A percentile compares a stretch with the other conserved stretches of the same genome.
These are phyloP conservation scores for Lepilemur septentrionalis DNA, from an alignment of 2,797 vertebrate genomes.

Conservation along the genomic window DNA sequence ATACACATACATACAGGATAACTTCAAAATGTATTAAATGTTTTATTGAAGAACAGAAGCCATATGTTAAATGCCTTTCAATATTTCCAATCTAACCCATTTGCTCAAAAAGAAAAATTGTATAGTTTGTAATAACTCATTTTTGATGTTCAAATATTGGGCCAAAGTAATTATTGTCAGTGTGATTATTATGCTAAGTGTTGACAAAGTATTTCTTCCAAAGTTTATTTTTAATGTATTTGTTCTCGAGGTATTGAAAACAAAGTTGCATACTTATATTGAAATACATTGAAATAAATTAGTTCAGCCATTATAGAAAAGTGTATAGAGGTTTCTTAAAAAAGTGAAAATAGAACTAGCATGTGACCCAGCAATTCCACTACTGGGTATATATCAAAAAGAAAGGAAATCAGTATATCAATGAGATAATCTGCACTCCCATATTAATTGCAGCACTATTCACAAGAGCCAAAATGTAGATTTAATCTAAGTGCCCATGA, in stretches of 20 bases:
- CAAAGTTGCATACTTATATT: background rate
- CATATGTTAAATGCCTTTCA: background rate
- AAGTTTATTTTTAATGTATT: background rate
- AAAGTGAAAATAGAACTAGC: too few relatives aligned
- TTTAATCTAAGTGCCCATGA: too few relatives aligned
- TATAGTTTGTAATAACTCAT: background rate
- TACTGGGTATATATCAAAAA: too few relatives aligned
- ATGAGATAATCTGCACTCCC: too few relatives aligned
- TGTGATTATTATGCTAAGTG: background rate
- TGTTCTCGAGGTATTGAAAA: background rate
- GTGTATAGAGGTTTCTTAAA: too few relatives aligned
- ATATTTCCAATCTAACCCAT: background rate
- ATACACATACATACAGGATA: background rate
- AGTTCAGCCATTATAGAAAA: too few relatives aligned
- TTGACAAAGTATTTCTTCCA: background rate
- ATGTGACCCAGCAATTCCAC: too few relatives aligned
- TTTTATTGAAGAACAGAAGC: background rate
- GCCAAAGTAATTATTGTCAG: background rate
- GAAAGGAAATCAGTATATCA: too few relatives aligned
- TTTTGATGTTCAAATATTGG: background rate
- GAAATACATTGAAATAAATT: background rate
- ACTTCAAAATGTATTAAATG: background rate
- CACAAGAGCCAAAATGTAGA: too few relatives aligned
- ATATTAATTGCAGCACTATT: too few relatives aligned
- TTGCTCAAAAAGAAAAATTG: background rate